These are phyloP conservation scores for Acropora yongei DNA, from an alignment of 64 coral and sea anemone genomes.

Conservation along the genomic window DNA sequence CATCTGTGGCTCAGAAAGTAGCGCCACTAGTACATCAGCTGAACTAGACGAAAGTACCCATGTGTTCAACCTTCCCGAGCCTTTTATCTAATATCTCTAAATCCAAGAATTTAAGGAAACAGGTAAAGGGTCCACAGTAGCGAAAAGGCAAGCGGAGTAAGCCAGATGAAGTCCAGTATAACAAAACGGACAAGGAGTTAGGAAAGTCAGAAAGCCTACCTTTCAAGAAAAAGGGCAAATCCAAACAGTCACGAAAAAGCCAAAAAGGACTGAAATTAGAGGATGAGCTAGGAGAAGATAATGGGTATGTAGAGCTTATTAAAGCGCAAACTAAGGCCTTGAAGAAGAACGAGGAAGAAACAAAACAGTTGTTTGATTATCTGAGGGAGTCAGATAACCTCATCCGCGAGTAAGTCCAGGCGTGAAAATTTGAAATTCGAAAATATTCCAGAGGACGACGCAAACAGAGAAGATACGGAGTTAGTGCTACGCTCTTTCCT, in stretches of 20 bases:
- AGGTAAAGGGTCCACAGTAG: neutral
- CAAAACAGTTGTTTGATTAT: conserved; percentile 31
- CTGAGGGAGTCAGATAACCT: conserved; percentile 56
- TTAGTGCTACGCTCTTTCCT: neutral
- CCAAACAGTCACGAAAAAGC: conserved; percentile 18
- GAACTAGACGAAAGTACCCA: neutral
- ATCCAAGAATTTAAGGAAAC: neutral
- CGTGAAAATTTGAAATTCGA: conserved; percentile 26
- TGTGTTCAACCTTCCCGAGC: neutral
- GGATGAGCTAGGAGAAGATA: conserved; percentile 17
- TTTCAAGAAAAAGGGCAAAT: conserved; percentile 28
- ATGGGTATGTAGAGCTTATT: conserved; percentile 25
- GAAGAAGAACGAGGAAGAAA: conserved; percentile 51
- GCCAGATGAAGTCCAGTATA: neutral
- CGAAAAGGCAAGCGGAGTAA: neutral
- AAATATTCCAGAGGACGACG: no score
- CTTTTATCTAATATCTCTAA: neutral
- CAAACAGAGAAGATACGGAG: no score
- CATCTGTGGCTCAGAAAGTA: neutral
- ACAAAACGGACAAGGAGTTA: neutral
- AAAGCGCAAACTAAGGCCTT: conserved; percentile 48
- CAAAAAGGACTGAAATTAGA: neutral
- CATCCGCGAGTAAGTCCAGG: conserved; percentile 31
- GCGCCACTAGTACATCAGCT: neutral
- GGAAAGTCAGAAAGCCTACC: neutral